Conservation (phyloP, 2,888 invertebrate genomes). For the Agrilus mali region DNA sequence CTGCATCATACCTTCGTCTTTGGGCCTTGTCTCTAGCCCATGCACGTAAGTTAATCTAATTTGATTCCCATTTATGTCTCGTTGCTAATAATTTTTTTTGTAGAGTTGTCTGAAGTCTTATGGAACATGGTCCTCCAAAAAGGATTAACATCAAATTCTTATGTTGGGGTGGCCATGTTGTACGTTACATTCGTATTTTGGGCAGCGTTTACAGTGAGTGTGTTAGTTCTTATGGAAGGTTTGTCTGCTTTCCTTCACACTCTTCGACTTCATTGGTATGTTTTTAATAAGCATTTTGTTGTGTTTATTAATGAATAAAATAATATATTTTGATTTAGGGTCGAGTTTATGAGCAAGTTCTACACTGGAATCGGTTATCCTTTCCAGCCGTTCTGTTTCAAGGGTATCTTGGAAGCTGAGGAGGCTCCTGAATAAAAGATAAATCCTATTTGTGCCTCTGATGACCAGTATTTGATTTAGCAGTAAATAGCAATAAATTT, state of each 20-base stretch:
- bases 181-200: constrained; percentile 61
- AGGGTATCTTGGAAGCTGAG: constrained; percentile 36
- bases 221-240: constrained; percentile 83
- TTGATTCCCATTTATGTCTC: no score
- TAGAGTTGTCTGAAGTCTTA: constrained; percentile 72
- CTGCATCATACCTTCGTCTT: constrained; percentile 89
- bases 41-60: constrained; percentile 57
- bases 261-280: constrained; percentile 74
- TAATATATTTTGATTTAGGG: constrained; percentile 37
- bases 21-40: constrained; percentile 96
- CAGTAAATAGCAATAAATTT: neutral
- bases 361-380: constrained; percentile 52
- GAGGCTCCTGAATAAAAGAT: constrained; percentile 24
- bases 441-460: neutral
- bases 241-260: constrained; percentile 84
- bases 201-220: constrained; percentile 69
- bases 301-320: neutral
- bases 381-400: constrained; percentile 58
- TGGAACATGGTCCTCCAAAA: constrained; percentile 54
- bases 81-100: no score
- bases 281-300: neutral
- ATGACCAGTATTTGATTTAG: constrained; percentile 1
- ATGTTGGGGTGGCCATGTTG: constrained; percentile 38
- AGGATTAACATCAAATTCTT: constrained; percentile 21
- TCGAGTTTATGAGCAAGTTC: constrained; percentile 67